Base-by-base conservation (phyloP, 2,113 vertebrate species). In the Ornithorhynchus anatinus region DNA sequence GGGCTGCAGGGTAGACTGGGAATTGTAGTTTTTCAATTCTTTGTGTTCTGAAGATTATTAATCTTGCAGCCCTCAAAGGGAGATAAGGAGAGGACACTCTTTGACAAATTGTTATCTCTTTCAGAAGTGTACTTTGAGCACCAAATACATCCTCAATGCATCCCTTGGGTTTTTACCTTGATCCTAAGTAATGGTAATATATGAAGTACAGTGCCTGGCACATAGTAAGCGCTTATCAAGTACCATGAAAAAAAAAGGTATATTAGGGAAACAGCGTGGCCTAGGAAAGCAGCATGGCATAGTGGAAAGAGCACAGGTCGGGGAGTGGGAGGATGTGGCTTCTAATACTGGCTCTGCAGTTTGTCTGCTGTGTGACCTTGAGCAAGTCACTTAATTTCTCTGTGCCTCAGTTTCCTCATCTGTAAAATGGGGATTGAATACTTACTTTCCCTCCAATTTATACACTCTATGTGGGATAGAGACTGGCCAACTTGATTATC, bases 21-120 rank as follows among this genome's bases (percentile, higher is more conserved):
- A 91, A 85, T 75, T 90, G 84, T 91, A 91, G 89, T 92, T 89
- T 81, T 82, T 54, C 50, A 58, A 44, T 74, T 69, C 53, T 85
- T 81, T 86, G 77, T 89, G 62, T 86, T 88, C 68, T 56, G 59
- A 85, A 88, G 88, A 89, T 87, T 81, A 89, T 83, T 88, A 85
- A 88, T 86, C 65, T 85, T 63, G 22, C 37, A 85, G 45, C 43
- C 45, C 73, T 88, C 79, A 43, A 66, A 84, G 81, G 59, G 61
- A 76, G 83, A 73, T 71, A 60, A 79, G 84, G 69, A 75, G 57
- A 78, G 77, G 64, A 65, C 40, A 19, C 77, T 79, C 66, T 80
- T 64, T 86, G 83, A 88, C 81, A 88, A 78, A 84, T 82, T 70
- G 75, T 73, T 78, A 59, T 59, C 86, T 81, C 63, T 80, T 85